Evolutionary conservation across 2,113 vertebrate genomes (phyloP), one percentile per base, ranked within the genome.

Genomic region (Lampris megalopsis): DNA sequence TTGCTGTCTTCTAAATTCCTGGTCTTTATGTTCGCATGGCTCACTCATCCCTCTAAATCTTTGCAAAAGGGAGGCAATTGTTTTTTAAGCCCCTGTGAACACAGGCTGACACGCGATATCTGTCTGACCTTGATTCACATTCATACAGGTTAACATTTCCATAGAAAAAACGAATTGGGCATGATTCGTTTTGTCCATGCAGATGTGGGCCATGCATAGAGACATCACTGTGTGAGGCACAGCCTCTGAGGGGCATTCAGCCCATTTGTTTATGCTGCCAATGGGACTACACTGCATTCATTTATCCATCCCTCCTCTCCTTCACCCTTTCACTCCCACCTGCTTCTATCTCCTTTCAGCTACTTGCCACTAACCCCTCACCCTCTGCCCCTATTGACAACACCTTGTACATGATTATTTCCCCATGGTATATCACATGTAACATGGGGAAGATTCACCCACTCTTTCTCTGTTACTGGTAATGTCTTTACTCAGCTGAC

Each of bases 401-500:
- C 72, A 83, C 73, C 74, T 24, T 76, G 72, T 75, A 24, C 63
- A 80, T 80, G 83, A 88, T 82, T 86, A 86, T 89, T 82, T 82
- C 70, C 71, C 73, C 63, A 52, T 72, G 85, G 79, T 80, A 77
- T 82, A 52, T 66, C 75, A 77, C 80, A 45, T 38, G 61, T 71
- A 83, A 76, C 71, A 68, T 63, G 80, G 78, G 84, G 66, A 53
- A 74, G 74, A 79, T 88, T 45, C 41, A 71, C 72, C 70, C 47
- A 54, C 76, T 82, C 84, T 64, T 47, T 74, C 64, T 82, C 56
- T 60, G 78, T 70, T 89, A 83, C 89, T 89, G 74, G 71, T 60
- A 73, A 89, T 80, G 79, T 81, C 72, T 89, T 90, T 86, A 84
- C 86, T 90, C 89, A 78, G 73, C 88, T 80, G 77, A 85, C 86